Conservation (phyloP, 2,113 vertebrate species). For the Lycaon pictus region DNA sequence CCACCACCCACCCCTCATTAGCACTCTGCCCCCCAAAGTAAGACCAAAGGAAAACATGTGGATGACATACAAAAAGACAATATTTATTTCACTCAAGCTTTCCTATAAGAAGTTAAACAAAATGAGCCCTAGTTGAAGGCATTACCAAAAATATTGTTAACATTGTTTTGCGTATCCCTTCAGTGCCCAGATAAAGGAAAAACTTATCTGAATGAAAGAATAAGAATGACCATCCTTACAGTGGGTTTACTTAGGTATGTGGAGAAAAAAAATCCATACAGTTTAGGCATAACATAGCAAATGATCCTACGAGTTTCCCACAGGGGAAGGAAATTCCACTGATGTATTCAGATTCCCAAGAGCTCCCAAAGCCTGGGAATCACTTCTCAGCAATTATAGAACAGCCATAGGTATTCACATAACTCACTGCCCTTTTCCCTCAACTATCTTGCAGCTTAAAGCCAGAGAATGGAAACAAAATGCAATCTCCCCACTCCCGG, state of each 20-base stretch:
- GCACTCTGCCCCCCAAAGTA: slow-evolving; percentile 16
- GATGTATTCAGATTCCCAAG: background rate
- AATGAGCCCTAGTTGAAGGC: slow-evolving; percentile 54
- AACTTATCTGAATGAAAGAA: slow-evolving; percentile 52
- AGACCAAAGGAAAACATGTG: slow-evolving; percentile 56
- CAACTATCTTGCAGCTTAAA: background rate
- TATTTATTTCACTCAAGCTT: slow-evolving; percentile 77
- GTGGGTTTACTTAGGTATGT: slow-evolving; percentile 48
- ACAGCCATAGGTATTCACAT: background rate
- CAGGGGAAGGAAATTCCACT: background rate
- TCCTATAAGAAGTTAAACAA: slow-evolving; percentile 69
- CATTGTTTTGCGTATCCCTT: slow-evolving; percentile 58
- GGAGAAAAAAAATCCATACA: background rate
- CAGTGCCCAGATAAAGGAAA: slow-evolving; percentile 51
- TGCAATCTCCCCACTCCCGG: background rate
- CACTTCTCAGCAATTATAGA: background rate
- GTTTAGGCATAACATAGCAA: slow-evolving; percentile 29
- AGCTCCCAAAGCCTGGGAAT: background rate
- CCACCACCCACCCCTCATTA: background rate
- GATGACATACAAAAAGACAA: slow-evolving; percentile 70
- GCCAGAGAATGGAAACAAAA: slow-evolving; percentile 15
- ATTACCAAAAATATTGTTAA: slow-evolving; percentile 58
- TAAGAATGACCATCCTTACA: slow-evolving; percentile 12
- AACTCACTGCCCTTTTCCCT: background rate
- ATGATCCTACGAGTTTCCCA: background rate